Evolutionary conservation across 2,888 invertebrate genomes (phyloP), one percentile per base, ranked within the genome.

Genomic region (Lissocephala sabroskyi): DNA sequence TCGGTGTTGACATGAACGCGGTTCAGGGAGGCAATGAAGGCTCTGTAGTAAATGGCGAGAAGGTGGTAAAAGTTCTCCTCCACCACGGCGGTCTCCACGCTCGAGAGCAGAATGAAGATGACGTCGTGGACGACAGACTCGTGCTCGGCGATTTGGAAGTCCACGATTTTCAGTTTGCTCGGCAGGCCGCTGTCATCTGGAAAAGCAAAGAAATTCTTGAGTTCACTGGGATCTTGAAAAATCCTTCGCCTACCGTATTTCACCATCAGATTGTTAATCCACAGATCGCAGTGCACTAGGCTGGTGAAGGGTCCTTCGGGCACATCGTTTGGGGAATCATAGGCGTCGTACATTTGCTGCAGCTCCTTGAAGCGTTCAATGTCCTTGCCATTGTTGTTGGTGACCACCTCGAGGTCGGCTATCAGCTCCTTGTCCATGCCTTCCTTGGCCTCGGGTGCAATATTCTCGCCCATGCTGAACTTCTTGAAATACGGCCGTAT

Each of bases 201-300:
- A 54, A 56, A n/a, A 0, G 11, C 13, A 13, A 16, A n/a, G n/a
- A n/a, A n/a, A n/a, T n/a, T n/a, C n/a, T n/a, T n/a, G n/a, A n/a
- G n/a, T n/a, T n/a, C n/a, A n/a, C n/a, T n/a, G n/a, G n/a, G n/a
- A n/a, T n/a, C n/a, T n/a, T n/a, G n/a, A n/a, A n/a, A 18, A 1
- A 17, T 0, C 16, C 11, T n/a, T 11, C 9, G 32, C 17, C 58
- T 65, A 77, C 88, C 85, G 45, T 84, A 83, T 45, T 85, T 80
- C 10, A 89, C 80, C 86, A 89, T 86, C 1, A 89, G 84, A 58
- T 89, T 89, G 65, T 89, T 89, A 10, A 87, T 86, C 89, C 89
- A 89, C 42, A 88, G 85, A 70, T 89, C 89, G 0, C 85, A 82
- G 58, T 89, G 89, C 1, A 86, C 82, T 14, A 88, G 84, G 0